phyloP scores from a whole-genome alignment of 2,888 invertebrate species.

The Prostheceraeus crozeri region DNA sequence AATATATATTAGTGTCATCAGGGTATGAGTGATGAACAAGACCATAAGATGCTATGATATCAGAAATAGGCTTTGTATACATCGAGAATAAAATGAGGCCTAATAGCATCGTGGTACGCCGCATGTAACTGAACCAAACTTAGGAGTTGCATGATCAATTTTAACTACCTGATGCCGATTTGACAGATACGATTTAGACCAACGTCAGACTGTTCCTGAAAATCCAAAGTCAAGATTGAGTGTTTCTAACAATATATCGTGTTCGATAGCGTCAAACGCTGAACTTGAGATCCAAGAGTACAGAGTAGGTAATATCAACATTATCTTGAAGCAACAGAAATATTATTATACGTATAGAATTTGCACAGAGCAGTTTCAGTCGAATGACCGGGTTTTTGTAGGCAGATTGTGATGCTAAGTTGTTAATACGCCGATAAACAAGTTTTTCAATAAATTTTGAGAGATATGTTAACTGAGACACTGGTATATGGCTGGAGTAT shows the following conservation, averaged over 20 bases:
- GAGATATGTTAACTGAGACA: conserved; percentile 28
- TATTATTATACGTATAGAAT: conserved; percentile 37
- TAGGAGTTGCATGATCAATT: no score
- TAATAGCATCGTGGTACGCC: conserved; percentile 20
- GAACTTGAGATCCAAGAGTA: conserved; percentile 39
- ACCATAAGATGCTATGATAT: conserved; percentile 39
- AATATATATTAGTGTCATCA: conserved; percentile 39
- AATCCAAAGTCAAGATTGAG: conserved; percentile 34
- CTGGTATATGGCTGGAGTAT: no score
- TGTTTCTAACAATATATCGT: conserved; percentile 36
- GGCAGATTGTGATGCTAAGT: conserved; percentile 37
- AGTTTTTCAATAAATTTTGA: no score
- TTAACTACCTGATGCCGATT: conserved; percentile 2
- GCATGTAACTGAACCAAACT: background rate
- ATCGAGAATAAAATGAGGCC: conserved; percentile 37
- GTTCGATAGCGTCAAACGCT: conserved; percentile 41
- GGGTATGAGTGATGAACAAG: conserved; percentile 40
- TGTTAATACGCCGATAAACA: no score
- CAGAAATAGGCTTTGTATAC: conserved; percentile 38
- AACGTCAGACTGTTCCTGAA: conserved; percentile 35
- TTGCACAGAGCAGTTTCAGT: conserved; percentile 38
- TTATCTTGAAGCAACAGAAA: conserved; percentile 39
- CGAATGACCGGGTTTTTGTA: conserved; percentile 38
- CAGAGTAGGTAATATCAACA: conserved; percentile 39
- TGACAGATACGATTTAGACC: conserved; percentile 38